Evolutionary conservation across 2,797 vertebrate genomes (phyloP).

Genomic region (Leptodactylus fallax): DNA sequence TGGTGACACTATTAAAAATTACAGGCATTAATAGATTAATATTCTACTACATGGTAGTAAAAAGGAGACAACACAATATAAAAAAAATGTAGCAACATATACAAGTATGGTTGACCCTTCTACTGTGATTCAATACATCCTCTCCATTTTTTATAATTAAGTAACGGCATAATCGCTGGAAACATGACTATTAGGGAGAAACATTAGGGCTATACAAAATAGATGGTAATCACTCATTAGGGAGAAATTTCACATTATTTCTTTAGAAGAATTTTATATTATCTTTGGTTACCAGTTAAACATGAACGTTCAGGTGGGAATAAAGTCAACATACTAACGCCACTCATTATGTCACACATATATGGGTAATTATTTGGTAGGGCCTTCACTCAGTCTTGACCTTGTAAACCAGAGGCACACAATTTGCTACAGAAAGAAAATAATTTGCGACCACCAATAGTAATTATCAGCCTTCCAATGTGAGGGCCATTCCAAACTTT

Average conservation of each 20-base stretch:
- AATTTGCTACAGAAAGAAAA: not conserved
- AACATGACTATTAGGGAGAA: not conserved
- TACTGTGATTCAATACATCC: slow-evolving; percentile 18
- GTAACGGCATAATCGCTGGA: not conserved
- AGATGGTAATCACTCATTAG: not conserved
- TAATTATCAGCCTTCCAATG: not conserved
- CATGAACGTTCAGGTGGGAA: not conserved
- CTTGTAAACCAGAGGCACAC: not conserved
- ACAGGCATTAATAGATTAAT: slow-evolving; percentile 66
- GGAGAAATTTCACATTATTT: slow-evolving; percentile 36
- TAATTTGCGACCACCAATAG: not conserved
- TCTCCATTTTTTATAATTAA: not conserved
- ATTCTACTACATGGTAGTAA: slow-evolving; percentile 73
- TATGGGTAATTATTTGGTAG: not conserved
- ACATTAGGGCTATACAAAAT: not conserved
- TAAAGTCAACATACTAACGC: not conserved
- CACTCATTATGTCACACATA: not conserved
- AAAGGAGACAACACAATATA: slow-evolving; percentile 45
- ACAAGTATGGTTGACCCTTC: slow-evolving; percentile 62
- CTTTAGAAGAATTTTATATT: not conserved
- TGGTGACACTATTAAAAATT: slow-evolving; percentile 35
- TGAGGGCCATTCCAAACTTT: not conserved
- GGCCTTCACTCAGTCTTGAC: not conserved
- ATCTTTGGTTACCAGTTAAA: not conserved
- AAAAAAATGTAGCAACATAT: slow-evolving; percentile 66